phyloP scores from a whole-genome alignment of 1,140 invertebrate species.

The Hylyphantes graminicola region DNA sequence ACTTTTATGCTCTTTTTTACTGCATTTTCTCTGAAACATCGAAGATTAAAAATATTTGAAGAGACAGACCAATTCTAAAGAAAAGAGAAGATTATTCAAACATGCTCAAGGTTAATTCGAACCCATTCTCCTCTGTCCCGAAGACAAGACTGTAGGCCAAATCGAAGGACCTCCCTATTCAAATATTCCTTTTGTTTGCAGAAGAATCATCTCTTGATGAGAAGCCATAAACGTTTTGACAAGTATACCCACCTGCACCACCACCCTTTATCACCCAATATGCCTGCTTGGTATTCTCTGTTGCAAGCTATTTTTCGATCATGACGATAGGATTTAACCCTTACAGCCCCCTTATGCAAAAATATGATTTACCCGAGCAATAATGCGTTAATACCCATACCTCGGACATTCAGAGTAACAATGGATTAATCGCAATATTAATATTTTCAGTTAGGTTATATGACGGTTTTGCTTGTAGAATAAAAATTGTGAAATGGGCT shows the following conservation, averaged over 20 bases:
- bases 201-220: neutral
- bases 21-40: too few species aligned
- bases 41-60: too few species aligned
- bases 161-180: neutral
- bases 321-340: constrained; percentile 4
- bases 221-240: constrained; percentile 19
- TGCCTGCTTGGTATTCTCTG: constrained; percentile 3
- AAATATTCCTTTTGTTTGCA: constrained; percentile 3
- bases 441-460: neutral
- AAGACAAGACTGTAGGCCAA: too few species aligned
- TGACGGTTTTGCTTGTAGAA: too few species aligned
- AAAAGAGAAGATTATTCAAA: too few species aligned
- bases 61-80: too few species aligned
- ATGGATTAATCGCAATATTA: neutral
- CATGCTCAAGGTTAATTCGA: too few species aligned
- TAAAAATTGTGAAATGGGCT: too few species aligned
- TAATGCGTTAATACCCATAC: constrained; percentile 26
- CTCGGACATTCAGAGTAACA: neutral
- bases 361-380: neutral
- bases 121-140: too few species aligned
- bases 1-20: too few species aligned
- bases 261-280: neutral
- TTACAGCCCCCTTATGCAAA: neutral
- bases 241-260: constrained; percentile 23
- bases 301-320: neutral